Evolutionary conservation across 2,888 invertebrate genomes (phyloP), one percentile per base, ranked within the genome.

Genomic region (Drosophila recens): DNA sequence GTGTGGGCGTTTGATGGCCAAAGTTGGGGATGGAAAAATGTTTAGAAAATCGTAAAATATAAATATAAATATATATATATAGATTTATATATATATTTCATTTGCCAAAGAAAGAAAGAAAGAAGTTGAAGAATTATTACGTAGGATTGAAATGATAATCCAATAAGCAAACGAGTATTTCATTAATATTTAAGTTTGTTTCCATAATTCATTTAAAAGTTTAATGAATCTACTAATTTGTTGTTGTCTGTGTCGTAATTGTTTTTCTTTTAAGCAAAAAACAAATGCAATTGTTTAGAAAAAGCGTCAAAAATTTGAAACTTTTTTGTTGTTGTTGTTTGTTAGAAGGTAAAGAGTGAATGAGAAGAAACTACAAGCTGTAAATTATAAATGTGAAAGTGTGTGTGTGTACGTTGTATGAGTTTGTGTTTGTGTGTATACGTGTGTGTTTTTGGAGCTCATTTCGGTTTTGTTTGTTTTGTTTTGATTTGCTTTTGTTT

Each of bases 271-370:
- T 65, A 69, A 74, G 79, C 80, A 87, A 80, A 56, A 86, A 86
- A 84, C 82, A 86, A 86, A 86, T 86, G 86, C 89, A 87, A 71
- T 89, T 86, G 76, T 88, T 86, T 73, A 73, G 67, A 87, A 79
- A 79, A 82, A 86, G 87, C 85, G 80, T 89, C 89, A 87, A 67
- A 71, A 48, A 72, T 52, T 53, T 56, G 27, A 43, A 27, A 46
- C 5, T 45, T 20, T 23, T 45, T 43, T 33, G 23, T 45, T 36
- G n/a, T 58, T 17, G 49, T 27, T 62, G 40, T 66, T 58, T 66
- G 73, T 76, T 74, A 70, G 68, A 82, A 75, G 72, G 53, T 17
- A 38, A 15, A 42, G 27, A 71, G 76, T 67, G 82, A 79, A 79
- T 82, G 88, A 83, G 78, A 84, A 79, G 80, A 89, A 86, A 89